Conservation (phyloP, 2,797 vertebrate genomes). For the Falco peregrinus region DNA sequence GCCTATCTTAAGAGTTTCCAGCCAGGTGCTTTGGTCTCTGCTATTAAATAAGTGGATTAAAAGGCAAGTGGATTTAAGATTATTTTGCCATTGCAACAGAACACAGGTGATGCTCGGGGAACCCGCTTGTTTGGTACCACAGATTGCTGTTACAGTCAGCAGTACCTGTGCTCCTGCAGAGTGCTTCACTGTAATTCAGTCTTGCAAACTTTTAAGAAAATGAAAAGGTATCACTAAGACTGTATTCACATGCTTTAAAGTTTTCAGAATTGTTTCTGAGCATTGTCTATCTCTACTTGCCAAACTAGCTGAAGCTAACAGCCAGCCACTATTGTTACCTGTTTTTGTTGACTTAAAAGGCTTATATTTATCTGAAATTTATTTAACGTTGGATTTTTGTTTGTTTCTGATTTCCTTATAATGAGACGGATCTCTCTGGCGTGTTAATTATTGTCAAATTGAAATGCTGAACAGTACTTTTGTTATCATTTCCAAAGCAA, state of each 20-base stretch:
- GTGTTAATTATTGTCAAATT: conserved; percentile 6
- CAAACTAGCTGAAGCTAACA: not conserved
- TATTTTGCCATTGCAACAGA: not conserved
- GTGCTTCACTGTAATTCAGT: not conserved
- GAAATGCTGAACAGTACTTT: not conserved
- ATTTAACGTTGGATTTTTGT: not conserved
- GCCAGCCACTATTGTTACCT: not conserved
- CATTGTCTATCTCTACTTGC: not conserved
- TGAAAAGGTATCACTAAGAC: not conserved
- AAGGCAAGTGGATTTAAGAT: not conserved
- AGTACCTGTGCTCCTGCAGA: not conserved
- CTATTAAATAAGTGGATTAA: conserved; percentile 15
- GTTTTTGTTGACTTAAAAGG: not conserved
- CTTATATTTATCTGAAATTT: not conserved
- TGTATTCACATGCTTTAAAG: not conserved
- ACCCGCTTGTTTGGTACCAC: not conserved
- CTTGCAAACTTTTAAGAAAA: not conserved
- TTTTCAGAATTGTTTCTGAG: not conserved
- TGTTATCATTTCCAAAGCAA: conserved; percentile 30
- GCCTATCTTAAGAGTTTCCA: conserved; percentile 20
- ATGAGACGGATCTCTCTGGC: not conserved
- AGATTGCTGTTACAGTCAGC: not conserved
- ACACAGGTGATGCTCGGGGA: not conserved
- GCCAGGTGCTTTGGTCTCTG: conserved; percentile 17
- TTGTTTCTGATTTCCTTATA: not conserved